These are phyloP conservation scores for Chymomyza costata DNA, from an alignment of 1,140 invertebrate genomes.

Conservation along the genomic window DNA sequence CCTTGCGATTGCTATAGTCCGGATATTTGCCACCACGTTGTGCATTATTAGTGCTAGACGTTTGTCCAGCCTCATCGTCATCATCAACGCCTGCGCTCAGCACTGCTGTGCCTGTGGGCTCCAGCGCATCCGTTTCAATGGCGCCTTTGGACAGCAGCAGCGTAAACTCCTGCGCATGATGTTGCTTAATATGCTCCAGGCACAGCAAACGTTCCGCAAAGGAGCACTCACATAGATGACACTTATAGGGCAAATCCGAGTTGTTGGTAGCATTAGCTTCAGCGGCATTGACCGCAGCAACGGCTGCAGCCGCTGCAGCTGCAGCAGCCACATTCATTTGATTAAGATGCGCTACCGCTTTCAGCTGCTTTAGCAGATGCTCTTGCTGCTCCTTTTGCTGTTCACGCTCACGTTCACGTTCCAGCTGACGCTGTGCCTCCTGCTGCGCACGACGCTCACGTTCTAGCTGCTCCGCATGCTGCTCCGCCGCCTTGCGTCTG, in stretches of 20 bases:
- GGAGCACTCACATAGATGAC: slow-evolving; percentile 92
- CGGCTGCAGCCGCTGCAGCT: slow-evolving; percentile 1
- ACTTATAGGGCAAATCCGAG: slow-evolving; percentile 90
- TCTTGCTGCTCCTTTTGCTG: slow-evolving; percentile 31
- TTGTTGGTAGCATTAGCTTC: slow-evolving; percentile 34
- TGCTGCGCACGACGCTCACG: slow-evolving; percentile 17
- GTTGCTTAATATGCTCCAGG: slow-evolving; percentile 85
- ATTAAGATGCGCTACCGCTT: slow-evolving; percentile 4
- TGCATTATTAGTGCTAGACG: slow-evolving; percentile 12
- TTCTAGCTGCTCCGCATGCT: slow-evolving; percentile 26
- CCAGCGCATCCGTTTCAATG: slow-evolving; percentile 78
- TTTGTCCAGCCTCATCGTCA: too few relatives aligned
- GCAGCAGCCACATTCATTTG: slow-evolving; percentile 21
- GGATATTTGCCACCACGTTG: slow-evolving; percentile 81
- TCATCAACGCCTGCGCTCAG: slow-evolving; percentile 74
- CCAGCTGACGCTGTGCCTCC: slow-evolving; percentile 21
- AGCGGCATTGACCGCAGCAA: slow-evolving; percentile 23
- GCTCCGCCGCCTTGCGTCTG: slow-evolving; percentile 27
- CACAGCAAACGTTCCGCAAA: slow-evolving; percentile 87
- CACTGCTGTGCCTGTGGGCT: slow-evolving; percentile 57
- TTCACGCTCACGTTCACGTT: slow-evolving; percentile 31
- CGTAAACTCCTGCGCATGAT: slow-evolving; percentile 84
- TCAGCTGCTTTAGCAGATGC: slow-evolving; percentile 31
- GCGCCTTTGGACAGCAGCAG: slow-evolving; percentile 87
- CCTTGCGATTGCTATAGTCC: slow-evolving; percentile 91